These are phyloP conservation scores for Phalacrocorax brasilianus DNA, from an alignment of 2,113 vertebrate genomes.

Conservation along the genomic window DNA sequence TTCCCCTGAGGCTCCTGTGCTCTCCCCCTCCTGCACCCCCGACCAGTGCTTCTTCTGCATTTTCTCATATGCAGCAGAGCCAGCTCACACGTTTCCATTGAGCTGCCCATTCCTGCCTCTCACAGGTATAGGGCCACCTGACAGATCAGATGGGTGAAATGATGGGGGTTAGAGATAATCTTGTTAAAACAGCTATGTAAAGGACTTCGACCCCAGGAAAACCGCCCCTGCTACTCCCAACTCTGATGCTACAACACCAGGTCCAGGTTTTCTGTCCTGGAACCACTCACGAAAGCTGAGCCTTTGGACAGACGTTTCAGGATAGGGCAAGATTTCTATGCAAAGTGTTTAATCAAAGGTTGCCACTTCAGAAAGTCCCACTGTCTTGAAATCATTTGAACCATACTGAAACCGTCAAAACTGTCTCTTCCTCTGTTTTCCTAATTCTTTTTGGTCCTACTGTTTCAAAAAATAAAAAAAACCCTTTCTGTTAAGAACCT, in stretches of 20 bases:
- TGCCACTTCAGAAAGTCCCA: background rate
- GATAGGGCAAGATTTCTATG: background rate
- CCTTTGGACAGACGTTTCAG: background rate
- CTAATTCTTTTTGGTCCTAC: background rate
- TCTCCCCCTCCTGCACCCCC: background rate
- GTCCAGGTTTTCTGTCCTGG: background rate
- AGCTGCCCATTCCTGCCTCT: background rate
- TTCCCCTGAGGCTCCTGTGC: background rate
- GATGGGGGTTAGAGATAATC: background rate
- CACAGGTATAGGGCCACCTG: background rate
- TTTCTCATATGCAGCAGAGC: background rate
- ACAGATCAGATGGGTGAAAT: background rate
- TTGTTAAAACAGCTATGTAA: background rate
- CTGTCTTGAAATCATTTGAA: background rate
- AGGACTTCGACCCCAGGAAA: background rate
- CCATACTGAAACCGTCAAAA: background rate
- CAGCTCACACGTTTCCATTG: fast-evolving
- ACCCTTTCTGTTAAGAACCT: background rate
- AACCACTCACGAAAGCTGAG: background rate
- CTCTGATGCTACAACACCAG: background rate
- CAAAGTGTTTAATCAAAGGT: background rate
- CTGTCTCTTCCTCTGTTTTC: background rate
- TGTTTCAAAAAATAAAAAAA: background rate
- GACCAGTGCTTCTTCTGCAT: background rate
- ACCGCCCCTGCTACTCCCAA: background rate